Base-by-base conservation (phyloP, 2,888 invertebrate genomes). In the Spodoptera exigua region DNA sequence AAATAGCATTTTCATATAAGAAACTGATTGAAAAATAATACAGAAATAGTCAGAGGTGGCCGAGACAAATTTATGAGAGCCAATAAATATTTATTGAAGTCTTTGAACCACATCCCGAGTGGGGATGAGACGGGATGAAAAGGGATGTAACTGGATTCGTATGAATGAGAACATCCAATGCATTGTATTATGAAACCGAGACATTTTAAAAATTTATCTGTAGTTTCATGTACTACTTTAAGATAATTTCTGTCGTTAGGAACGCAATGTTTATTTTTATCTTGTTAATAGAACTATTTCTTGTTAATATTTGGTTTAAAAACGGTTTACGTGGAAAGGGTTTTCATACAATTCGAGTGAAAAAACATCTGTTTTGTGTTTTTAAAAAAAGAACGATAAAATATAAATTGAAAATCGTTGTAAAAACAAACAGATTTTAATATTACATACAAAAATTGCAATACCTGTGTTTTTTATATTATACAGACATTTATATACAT, bases 11-110 rank as follows among this genome's bases (percentile, higher is more conserved):
- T 18, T 27, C 44, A 49, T 55, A 46, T 67, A 64, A 66, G 61
- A 70, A 70, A 69, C 40, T 70, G 63, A 78, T 80, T 76, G 74
- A 77, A 80, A 78, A 79, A 70, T 74, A 78, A 66, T 67, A 58
- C 18, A 49, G 37, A 47, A 56, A 36, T 35, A 37, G 41, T 47
- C 49, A 55, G 54, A 37, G 46, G 49, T 62, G 16, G 54, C 57
- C 61, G 64, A 66, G 67, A 75, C 63, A 70, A 78, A 80, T 76
- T 77, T 69, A 70, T 70, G 74, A 74, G 70, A 67, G 35, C 70
- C 77, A 81, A 85, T 85, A 84, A 84, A 85, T 85, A 85, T 85
- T 81, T 84, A 84, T 84, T 70, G 75, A 46, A 48, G 64, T 74
- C 78, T 81, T 79, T 76, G 76, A 74, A 60, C 70, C 60, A 61